phyloP scores from a whole-genome alignment of 2,113 vertebrate species.

The Prionailurus viverrinus region DNA sequence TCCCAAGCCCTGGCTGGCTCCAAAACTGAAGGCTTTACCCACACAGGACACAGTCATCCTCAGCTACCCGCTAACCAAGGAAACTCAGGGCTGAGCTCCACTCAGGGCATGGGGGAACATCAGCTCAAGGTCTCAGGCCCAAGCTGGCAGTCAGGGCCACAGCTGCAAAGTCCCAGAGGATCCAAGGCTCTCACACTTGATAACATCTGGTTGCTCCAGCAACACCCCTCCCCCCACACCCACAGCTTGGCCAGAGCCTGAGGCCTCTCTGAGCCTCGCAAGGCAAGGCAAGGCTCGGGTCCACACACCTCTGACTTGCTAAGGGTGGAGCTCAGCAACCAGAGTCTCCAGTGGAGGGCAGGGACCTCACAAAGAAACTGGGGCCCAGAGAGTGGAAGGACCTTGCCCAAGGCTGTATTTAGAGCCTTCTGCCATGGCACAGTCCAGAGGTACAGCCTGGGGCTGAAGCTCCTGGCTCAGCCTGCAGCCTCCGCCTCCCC shows the following conservation, averaged over 20 bases:
- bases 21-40: neutral
- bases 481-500: neutral
- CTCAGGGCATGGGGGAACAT: neutral
- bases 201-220: slow-evolving; percentile 72
- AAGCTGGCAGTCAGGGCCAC: slow-evolving; percentile 56
- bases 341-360: neutral
- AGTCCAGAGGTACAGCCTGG: neutral
- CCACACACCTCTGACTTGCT: slow-evolving; percentile 48
- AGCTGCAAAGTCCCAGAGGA: slow-evolving; percentile 59
- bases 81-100: neutral
- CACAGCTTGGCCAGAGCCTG: neutral
- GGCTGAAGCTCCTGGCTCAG: neutral
- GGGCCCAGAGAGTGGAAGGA: neutral
- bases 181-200: slow-evolving; percentile 57
- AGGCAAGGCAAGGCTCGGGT: neutral
- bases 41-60: neutral
- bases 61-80: neutral
- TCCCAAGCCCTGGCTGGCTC: neutral
- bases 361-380: neutral
- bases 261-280: neutral
- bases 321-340: neutral
- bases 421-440: neutral
- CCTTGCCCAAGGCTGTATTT: neutral
- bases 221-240: neutral
- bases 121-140: slow-evolving; percentile 40